Percentiles rank a stretch among this genome's conserved stretches.
Conservation (phyloP, 2,113 vertebrate species). For the Coracopsis vasa region DNA sequence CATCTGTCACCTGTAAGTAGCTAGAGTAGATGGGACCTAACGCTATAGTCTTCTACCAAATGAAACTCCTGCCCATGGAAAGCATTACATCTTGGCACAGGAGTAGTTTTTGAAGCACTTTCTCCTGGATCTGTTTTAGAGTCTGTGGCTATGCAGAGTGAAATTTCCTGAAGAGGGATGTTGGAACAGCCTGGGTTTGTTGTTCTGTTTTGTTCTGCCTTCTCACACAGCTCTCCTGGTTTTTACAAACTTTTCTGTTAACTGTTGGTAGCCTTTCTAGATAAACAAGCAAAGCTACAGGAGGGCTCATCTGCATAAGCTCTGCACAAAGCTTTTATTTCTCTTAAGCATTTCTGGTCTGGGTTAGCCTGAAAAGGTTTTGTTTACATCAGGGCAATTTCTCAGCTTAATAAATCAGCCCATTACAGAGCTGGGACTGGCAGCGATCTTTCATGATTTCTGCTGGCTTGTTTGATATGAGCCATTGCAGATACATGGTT, state of each 20-base stretch:
- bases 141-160: background rate
- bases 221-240: background rate
- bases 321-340: background rate
- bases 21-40: background rate
- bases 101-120: background rate
- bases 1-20: background rate
- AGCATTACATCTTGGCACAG: background rate
- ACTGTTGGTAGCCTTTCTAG: background rate
- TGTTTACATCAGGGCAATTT: background rate
- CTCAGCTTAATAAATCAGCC: background rate
- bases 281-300: background rate
- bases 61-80: background rate
- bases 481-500: background rate
- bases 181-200: background rate
- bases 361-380: background rate
- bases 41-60: background rate
- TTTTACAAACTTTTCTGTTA: background rate
- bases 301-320: background rate
- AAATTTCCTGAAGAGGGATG: background rate
- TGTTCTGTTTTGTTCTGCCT: background rate
- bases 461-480: background rate
- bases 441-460: background rate
- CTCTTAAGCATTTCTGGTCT: background rate
- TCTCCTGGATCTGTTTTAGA: background rate
- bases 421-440: background rate